Conservation (phyloP, 2,888 invertebrate genomes). For the Idaea straminata region DNA sequence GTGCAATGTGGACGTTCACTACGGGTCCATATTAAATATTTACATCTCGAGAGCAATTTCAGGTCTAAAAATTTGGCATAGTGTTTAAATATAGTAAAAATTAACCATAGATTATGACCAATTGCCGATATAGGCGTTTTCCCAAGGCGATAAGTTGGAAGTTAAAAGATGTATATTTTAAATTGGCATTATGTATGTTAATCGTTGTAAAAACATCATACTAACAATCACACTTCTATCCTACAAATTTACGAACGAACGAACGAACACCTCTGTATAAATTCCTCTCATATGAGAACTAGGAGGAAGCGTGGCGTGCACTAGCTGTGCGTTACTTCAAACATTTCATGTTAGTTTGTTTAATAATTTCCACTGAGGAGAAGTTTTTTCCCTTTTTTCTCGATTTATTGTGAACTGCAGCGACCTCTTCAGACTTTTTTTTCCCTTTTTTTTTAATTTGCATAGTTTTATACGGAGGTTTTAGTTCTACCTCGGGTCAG, state of each 20-base stretch:
- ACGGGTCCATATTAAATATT: too few species aligned
- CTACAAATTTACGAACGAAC: neutral
- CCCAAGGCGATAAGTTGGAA: too few species aligned
- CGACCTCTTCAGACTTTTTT: constrained; percentile 27
- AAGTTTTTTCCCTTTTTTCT: constrained; percentile 38
- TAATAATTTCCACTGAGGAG: constrained; percentile 57
- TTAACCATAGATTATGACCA: too few species aligned
- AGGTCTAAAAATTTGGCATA: too few species aligned
- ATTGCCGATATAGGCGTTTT: too few species aligned
- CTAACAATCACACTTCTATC: constrained; percentile 16
- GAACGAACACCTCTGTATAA: constrained; percentile 41
- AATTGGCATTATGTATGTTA: neutral
- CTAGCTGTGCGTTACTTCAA: constrained; percentile 64
- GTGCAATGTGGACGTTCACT: too few species aligned
- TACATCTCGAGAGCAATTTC: too few species aligned
- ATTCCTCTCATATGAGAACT: constrained; percentile 36
- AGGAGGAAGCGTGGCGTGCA: constrained; percentile 66
- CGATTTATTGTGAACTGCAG: constrained; percentile 38
- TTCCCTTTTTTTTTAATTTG: constrained; percentile 26
- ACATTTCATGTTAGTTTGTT: constrained; percentile 64
- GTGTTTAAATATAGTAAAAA: too few species aligned
- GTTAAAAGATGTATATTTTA: too few species aligned
- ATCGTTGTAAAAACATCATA: constrained; percentile 7
- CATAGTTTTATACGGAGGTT: constrained; percentile 24
- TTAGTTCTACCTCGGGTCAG: neutral